A percentile compares a stretch with the other conserved stretches of the same genome.
These are phyloP conservation scores for Bryconaethiops microstoma DNA, from an alignment of 2,797 vertebrate species.

Conservation along the genomic window DNA sequence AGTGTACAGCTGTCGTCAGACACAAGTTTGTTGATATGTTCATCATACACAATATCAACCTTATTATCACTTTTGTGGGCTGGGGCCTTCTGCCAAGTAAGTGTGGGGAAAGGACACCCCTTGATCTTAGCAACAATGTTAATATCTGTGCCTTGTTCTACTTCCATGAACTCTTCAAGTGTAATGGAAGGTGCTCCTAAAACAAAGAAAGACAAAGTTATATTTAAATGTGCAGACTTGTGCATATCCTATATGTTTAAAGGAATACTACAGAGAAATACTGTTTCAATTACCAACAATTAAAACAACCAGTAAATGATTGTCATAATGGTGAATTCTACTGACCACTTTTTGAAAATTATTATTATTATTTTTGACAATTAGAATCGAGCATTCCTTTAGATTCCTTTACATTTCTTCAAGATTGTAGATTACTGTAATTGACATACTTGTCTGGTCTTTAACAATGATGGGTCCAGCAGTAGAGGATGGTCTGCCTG, in stretches of 20 bases:
- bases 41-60: constrained; percentile 84
- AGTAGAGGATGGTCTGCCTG: constrained; percentile 90
- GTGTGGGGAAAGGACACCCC: constrained; percentile 93
- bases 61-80: constrained; percentile 89
- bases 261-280: neutral
- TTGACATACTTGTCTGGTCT: constrained; percentile 93
- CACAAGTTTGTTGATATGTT: constrained; percentile 93
- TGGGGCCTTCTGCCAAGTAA: constrained; percentile 90
- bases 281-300: neutral
- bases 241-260: neutral
- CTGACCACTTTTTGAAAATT: too few relatives aligned
- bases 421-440: neutral
- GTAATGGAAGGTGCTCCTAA: constrained; percentile 90
- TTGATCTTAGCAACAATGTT: constrained; percentile 91
- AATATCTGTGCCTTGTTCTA: constrained; percentile 90
- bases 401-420: neutral
- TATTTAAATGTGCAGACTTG: neutral
- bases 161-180: constrained; percentile 91
- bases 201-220: constrained; percentile 57
- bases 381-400: neutral
- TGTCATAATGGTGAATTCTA: neutral
- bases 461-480: constrained; percentile 91
- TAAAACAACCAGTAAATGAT: neutral
- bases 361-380: too few relatives aligned
- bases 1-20: constrained; percentile 91